Base-by-base conservation (phyloP, 2,113 vertebrate genomes). In the Furnarius figulus region DNA sequence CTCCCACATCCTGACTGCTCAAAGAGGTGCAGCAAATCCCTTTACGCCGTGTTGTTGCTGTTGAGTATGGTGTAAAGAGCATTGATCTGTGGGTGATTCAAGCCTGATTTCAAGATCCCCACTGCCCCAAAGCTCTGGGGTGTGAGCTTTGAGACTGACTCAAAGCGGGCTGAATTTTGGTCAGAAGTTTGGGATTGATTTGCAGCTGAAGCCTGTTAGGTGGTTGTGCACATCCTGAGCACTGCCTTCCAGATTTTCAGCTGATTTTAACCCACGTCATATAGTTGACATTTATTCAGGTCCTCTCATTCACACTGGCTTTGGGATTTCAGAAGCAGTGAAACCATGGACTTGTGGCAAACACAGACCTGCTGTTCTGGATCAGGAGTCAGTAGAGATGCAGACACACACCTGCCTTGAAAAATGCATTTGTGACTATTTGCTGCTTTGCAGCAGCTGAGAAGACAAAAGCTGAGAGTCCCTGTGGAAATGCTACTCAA, bases 381-480 rank as follows among this genome's bases (percentile, higher is more conserved):
- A n/a, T 87, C 40, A 72, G 66, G 74, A 87, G 19, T 59, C 75
- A 75, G 56, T 5, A 73, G 80, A 92, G 68, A 55, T 70, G 53
- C 79, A 78, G 65, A 46, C 27, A 53, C 35, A 8, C 10, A 90
- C 24, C 71, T 33, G 42, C 76, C 92, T 56, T 47, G 47, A 87
- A 93, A 80, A 87, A 89, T 9, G 22, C 39, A 40, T 85, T 75
- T 74, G 39, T 78, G 76, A 52, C 89, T 94, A 52, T 90, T 68
- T 76, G 39, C 74, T 56, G 21, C 53, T 93, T 89, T 91, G 49
- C 67, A 87, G 71, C 63, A 89, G 63, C 65, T 46, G 79, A 95
- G 79, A 39, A 85, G 49, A 85, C 30, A 33, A 83, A 85, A 75
- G 44, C 33, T 27, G 40, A 21, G 93, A 73, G n/a, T 76, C 85